These are phyloP conservation scores for Prosapia bicincta DNA, from an alignment of 2,888 invertebrate genomes.

Conservation along the genomic window DNA sequence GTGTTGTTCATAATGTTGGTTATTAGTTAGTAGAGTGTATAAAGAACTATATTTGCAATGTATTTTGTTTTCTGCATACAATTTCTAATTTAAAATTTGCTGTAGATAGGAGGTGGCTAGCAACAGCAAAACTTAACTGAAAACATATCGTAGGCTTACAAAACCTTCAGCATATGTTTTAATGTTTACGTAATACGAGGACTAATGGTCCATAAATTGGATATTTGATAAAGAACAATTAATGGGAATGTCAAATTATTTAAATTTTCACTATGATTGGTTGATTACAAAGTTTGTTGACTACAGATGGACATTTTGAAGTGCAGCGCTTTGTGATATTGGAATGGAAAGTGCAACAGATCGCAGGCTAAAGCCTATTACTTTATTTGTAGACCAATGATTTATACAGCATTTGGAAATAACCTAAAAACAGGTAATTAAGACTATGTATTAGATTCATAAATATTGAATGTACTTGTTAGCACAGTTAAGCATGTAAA, in stretches of 20 bases:
- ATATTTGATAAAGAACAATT: not conserved
- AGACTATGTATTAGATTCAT: not conserved
- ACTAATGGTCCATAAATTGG: not conserved
- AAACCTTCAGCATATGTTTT: not conserved
- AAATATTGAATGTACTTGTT: not conserved
- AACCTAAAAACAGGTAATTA: not conserved
- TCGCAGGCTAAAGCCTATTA: constrained; percentile 3
- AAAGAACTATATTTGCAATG: not conserved
- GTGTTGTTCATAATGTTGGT: not conserved
- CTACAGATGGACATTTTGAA: constrained; percentile 31
- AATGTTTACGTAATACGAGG: not conserved
- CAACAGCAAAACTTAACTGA: not conserved
- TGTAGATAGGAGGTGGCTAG: not conserved
- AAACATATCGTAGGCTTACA: not conserved
- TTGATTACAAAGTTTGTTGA: constrained; percentile 28
- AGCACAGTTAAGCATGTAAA: not conserved
- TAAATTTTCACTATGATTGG: not conserved
- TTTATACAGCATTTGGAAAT: not conserved
- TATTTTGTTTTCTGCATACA: not conserved
- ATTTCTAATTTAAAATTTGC: not conserved
- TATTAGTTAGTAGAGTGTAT: not conserved
- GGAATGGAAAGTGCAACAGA: not conserved
- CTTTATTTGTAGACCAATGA: constrained; percentile 6
- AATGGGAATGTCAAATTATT: not conserved
- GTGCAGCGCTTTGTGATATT: constrained; percentile 23